Conservation (phyloP, 2,888 invertebrate species). For the Tachina grossa region DNA sequence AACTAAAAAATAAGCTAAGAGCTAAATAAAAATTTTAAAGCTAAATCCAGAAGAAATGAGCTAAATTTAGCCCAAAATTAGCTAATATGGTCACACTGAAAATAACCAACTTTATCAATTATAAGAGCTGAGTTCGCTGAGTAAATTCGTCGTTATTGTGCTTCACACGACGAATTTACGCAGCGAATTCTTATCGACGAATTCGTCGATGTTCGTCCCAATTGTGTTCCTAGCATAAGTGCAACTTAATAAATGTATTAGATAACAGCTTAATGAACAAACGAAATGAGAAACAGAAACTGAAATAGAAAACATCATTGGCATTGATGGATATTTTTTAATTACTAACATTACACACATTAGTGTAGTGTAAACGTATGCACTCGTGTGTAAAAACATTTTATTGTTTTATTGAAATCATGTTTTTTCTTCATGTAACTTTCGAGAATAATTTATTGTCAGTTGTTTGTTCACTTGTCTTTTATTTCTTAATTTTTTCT, state of each 20-base stretch:
- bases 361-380: constrained; percentile 26
- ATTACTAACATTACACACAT: constrained; percentile 41
- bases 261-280: constrained; percentile 58
- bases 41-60: no score
- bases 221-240: no score
- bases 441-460: constrained; percentile 27
- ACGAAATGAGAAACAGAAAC: neutral
- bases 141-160: no score
- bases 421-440: neutral
- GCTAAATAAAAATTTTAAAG: no score
- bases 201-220: no score
- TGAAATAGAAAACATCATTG: constrained; percentile 36
- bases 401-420: constrained; percentile 17
- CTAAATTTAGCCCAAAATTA: no score
- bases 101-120: no score
- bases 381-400: constrained; percentile 39
- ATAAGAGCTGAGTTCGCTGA: no score
- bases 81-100: no score
- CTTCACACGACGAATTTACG: no score
- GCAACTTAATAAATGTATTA: constrained; percentile 55
- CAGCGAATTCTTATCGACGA: no score
- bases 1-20: no score
- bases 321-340: constrained; percentile 63
- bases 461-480: neutral
- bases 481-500: neutral